These are phyloP conservation scores for Casuarius casuarius DNA, from an alignment of 2,113 vertebrate genomes.

Conservation along the genomic window DNA sequence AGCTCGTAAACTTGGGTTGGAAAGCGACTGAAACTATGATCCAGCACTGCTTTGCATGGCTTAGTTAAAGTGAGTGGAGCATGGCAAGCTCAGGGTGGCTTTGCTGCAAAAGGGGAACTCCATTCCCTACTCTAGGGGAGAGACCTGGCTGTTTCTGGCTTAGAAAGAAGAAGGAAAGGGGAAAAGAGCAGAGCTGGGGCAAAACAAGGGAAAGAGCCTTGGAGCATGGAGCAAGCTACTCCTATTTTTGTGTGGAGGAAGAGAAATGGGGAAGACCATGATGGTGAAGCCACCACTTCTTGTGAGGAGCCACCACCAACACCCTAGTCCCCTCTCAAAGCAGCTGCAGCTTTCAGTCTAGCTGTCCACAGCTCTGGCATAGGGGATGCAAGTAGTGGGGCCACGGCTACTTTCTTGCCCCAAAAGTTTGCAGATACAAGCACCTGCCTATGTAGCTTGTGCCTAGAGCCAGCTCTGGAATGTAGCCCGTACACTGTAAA, in stretches of 20 bases:
- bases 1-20: not conserved
- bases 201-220: not conserved
- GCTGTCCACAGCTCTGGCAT: not conserved
- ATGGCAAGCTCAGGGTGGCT: not conserved
- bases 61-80: not conserved
- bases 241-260: not conserved
- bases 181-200: not conserved
- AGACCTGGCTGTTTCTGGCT: not conserved
- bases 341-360: not conserved
- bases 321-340: not conserved
- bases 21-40: not conserved
- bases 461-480: not conserved
- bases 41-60: not conserved
- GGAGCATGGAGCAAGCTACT: not conserved
- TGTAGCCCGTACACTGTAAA: fast-evolving
- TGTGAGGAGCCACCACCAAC: not conserved
- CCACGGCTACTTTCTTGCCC: not conserved
- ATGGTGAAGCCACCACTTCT: not conserved
- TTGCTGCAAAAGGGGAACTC: not conserved
- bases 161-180: not conserved
- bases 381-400: not conserved
- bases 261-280: not conserved
- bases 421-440: not conserved
- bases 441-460: not conserved
- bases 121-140: not conserved